phyloP scores from a whole-genome alignment of 2,888 invertebrate genomes.

The Nymphalis c-album region DNA sequence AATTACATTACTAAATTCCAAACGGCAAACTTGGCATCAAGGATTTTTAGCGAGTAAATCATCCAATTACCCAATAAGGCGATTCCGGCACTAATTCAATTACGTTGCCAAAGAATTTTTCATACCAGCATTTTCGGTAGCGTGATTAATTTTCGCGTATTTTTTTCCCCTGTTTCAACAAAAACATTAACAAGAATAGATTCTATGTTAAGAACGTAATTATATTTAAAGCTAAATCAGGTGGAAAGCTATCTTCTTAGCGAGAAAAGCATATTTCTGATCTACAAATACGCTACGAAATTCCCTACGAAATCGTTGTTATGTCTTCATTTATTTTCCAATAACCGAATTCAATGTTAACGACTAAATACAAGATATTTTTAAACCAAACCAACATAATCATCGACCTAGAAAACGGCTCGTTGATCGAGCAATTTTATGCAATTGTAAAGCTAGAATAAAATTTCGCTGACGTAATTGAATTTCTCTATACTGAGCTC shows the following conservation, averaged over 20 bases:
- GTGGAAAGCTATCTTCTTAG: background rate
- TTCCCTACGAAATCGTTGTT: background rate
- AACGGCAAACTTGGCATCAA: slow-evolving; percentile 1
- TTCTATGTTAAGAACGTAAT: background rate
- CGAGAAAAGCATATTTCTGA: background rate
- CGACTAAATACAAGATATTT: background rate
- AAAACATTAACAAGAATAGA: background rate
- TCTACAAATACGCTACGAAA: too few relatives aligned
- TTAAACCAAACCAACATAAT: background rate
- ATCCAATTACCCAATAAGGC: slow-evolving; percentile 46
- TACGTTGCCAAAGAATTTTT: slow-evolving; percentile 46
- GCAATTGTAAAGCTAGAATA: too few relatives aligned
- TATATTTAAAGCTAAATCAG: background rate
- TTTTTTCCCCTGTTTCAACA: background rate
- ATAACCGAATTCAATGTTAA: background rate
- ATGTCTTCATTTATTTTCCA: background rate
- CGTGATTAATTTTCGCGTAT: slow-evolving; percentile 28
- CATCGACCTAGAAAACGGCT: background rate
- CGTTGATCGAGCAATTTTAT: background rate
- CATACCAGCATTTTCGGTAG: slow-evolving; percentile 43
- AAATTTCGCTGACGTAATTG: background rate
- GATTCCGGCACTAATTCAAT: slow-evolving; percentile 51
- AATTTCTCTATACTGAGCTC: too few relatives aligned
- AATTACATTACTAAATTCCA: background rate
- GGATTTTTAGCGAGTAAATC: slow-evolving; percentile 33